These are phyloP conservation scores for Emydura subglobosa DNA, from an alignment of 2,113 vertebrate genomes.

Conservation along the genomic window DNA sequence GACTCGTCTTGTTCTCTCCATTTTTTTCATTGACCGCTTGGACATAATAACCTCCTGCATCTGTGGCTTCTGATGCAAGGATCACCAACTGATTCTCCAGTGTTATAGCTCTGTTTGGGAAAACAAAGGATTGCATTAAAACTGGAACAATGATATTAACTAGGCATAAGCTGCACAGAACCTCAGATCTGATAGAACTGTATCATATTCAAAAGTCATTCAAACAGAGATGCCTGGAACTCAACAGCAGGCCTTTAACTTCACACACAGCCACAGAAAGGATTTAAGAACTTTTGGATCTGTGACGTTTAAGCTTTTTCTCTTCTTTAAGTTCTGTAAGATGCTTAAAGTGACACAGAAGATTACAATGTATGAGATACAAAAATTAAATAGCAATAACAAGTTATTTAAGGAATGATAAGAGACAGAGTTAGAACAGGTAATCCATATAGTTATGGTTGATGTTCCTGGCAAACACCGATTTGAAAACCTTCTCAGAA, in stretches of 20 bases:
- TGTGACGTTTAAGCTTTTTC: neutral
- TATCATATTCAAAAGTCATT: accelerated
- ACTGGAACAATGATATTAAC: neutral
- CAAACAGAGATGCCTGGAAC: accelerated
- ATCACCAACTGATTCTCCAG: slow-evolving; percentile 93
- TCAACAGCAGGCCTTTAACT: neutral
- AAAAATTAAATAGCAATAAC: neutral
- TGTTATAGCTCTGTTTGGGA: slow-evolving; percentile 85
- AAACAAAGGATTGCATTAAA: neutral
- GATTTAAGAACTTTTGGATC: neutral
- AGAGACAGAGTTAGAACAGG: accelerated
- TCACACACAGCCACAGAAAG: neutral
- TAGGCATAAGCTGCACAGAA: neutral
- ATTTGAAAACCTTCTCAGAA: neutral
- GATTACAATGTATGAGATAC: neutral
- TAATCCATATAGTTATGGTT: neutral
- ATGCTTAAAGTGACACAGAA: neutral
- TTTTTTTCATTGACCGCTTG: slow-evolving; percentile 92
- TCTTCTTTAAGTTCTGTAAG: accelerated
- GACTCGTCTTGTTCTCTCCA: slow-evolving; percentile 90
- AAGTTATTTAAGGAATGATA: neutral
- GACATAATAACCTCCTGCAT: slow-evolving; percentile 87
- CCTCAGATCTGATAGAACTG: neutral
- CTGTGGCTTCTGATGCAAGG: slow-evolving; percentile 77
- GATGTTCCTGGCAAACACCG: neutral